These are phyloP conservation scores for Andrena trimmerana DNA, from an alignment of 2,888 invertebrate genomes.

Conservation along the genomic window DNA sequence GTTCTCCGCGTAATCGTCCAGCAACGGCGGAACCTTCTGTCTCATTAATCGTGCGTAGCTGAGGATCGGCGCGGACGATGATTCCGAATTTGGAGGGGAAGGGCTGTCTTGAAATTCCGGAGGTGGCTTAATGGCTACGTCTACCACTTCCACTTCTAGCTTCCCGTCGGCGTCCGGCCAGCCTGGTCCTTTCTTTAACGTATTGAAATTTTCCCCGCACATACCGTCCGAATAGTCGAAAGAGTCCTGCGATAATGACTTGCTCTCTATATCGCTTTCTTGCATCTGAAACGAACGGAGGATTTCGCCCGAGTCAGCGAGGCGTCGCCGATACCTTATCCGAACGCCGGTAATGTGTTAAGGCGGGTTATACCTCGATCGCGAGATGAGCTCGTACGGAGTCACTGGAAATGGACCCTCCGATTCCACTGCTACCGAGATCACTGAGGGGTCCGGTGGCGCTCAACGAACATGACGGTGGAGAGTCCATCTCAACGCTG, in stretches of 20 bases:
- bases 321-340: neutral
- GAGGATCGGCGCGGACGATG: constrained; percentile 80
- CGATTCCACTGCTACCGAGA: constrained; percentile 91
- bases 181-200: constrained; percentile 91
- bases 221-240: constrained; percentile 92
- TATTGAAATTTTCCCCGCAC: constrained; percentile 93
- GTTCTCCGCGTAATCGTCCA: constrained; percentile 85
- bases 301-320: neutral
- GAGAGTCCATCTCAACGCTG: constrained; percentile 89
- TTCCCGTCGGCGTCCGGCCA: constrained; percentile 86
- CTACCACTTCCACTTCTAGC: constrained; percentile 86
- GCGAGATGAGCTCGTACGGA: constrained; percentile 89
- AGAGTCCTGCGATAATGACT: constrained; percentile 92
- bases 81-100: constrained; percentile 82
- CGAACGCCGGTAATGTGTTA: neutral
- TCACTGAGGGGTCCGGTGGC: constrained; percentile 91
- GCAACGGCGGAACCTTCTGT: constrained; percentile 73
- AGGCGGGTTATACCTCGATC: constrained; percentile 87
- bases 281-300: constrained; percentile 87
- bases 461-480: constrained; percentile 91
- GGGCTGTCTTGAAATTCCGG: constrained; percentile 92
- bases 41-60: constrained; percentile 71
- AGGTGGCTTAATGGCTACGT: constrained; percentile 92
- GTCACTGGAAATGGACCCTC: constrained; percentile 91
- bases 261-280: constrained; percentile 93